Evolutionary conservation across 2,888 invertebrate species (phyloP).

Genomic region (Tenthredo amoena): DNA sequence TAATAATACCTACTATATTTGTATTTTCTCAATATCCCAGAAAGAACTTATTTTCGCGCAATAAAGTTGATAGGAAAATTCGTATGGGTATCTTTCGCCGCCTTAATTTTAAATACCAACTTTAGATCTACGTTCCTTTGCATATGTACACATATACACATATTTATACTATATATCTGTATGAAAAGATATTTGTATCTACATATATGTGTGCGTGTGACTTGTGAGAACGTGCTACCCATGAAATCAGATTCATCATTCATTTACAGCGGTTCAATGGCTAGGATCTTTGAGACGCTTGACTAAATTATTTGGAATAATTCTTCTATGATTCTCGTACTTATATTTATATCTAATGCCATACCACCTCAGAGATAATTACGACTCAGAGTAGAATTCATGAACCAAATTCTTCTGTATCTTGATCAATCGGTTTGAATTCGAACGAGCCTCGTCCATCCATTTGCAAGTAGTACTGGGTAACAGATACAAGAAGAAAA

Average conservation of each 20-base stretch:
- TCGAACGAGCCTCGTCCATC: slow-evolving; percentile 96
- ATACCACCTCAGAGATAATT: slow-evolving; percentile 42
- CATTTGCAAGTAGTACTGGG: slow-evolving; percentile 93
- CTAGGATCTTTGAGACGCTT: neutral
- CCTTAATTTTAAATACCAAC: neutral
- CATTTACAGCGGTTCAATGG: neutral
- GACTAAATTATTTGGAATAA: slow-evolving; percentile 12
- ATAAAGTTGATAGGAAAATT: neutral
- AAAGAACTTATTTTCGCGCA: neutral
- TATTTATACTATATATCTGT: slow-evolving; percentile 21
- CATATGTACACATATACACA: neutral
- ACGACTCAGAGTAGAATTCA: slow-evolving; percentile 79
- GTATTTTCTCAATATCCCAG: neutral
- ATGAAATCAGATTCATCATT: neutral
- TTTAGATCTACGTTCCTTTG: neutral
- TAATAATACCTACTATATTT: slow-evolving; percentile 18
- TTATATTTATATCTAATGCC: slow-evolving; percentile 40
- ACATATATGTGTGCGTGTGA: slow-evolving; percentile 18
- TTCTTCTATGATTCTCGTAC: slow-evolving; percentile 21
- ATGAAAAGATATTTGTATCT: slow-evolving; percentile 26
- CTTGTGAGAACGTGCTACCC: neutral
- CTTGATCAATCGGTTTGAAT: slow-evolving; percentile 91
- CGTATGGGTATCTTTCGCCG: neutral
- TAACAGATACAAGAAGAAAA: slow-evolving; percentile 59
- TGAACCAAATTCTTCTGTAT: slow-evolving; percentile 96